Base-by-base conservation (phyloP, 2,797 vertebrate genomes). In the Sebastes diploproa region DNA sequence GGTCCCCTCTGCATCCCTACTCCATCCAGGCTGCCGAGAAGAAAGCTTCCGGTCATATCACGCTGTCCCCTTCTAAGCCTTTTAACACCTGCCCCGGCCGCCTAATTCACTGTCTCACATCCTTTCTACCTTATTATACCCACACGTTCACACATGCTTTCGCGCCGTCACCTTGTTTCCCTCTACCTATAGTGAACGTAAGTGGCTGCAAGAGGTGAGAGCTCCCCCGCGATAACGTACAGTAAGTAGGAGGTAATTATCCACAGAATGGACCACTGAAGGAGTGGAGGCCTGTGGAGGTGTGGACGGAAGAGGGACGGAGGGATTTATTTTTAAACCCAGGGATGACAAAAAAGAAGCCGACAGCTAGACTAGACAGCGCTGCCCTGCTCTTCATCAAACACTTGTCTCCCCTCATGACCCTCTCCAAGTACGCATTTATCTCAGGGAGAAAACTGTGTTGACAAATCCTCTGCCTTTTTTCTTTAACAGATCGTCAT, bases 321-420 rank as follows among this genome's bases (percentile, higher is more conserved):
- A 80, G 76, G 75, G 82, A 81, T 88, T 93, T 95, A 93, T 96
- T 96, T 95, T 94, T 94, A 95, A 94, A 93, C 80, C 91, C 29
- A 18, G 46, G 12, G 79, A 93, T 92, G 89, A 86, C 86, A 93
- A 84, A 92, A 50, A 87, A 80, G 84, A 84, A 72, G 78, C 64
- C 55, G 63, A 72, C 80, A 77, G 78, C 78, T 46, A 82, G 85
- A 78, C 59, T 1, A 81, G 74, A 82, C 78, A 71, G 80, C 36
- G 14, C 20, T 46, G 85, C n/a, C 70, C 82, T 80, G 81, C 75
- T 90, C 88, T 89, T 92, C 90, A 91, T 92, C 92, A 90, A 89
- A 91, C 86, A 75, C 86, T 88, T 78, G 76, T 89, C 82, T 88
- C 82, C 85, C 74, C 85, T 89, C 75, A 61, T 85, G 91, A 88